phyloP scores from a whole-genome alignment of 2,888 invertebrate species.

The Frankliniella fusca region DNA sequence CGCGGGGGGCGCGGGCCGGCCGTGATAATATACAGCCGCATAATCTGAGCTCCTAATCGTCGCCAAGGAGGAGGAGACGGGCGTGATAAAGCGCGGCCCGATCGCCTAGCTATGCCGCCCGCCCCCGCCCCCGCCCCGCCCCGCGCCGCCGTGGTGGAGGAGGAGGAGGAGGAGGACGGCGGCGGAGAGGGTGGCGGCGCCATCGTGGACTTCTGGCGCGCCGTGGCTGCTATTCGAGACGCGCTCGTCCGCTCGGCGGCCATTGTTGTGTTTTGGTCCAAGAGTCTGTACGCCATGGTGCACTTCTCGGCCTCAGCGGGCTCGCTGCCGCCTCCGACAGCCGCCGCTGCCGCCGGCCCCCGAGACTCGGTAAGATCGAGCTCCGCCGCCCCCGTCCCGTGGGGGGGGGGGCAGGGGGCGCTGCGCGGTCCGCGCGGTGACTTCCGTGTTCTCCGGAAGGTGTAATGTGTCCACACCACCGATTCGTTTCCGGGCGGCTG shows the following conservation, averaged over 20 bases:
- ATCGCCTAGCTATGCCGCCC: neutral
- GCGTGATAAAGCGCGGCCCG: neutral
- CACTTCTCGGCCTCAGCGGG: conserved; percentile 29
- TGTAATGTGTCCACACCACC: too few relatives aligned
- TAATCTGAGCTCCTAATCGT: neutral
- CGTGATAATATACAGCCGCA: neutral
- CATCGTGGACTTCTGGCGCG: neutral
- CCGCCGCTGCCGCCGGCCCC: conserved; percentile 30
- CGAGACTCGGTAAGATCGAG: conserved; percentile 30
- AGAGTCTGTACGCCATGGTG: conserved; percentile 7
- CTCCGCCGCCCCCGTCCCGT: neutral
- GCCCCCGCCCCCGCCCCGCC: neutral
- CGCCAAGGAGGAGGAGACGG: neutral
- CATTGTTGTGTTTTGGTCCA: neutral
- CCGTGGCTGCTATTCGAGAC: neutral
- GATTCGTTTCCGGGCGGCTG: too few relatives aligned
- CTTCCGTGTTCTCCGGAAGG: too few relatives aligned
- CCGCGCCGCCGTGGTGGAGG: neutral
- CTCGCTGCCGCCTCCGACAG: conserved; percentile 31
- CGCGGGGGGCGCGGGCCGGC: too few relatives aligned
- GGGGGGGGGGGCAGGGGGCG: too few relatives aligned
- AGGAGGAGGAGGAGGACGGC: conserved; percentile 29
- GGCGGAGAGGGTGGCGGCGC: conserved; percentile 51
- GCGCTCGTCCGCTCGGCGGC: conserved; percentile 31
- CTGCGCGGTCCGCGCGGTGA: too few relatives aligned